phyloP scores from a whole-genome alignment of 2,888 invertebrate genomes.

The Mesochorus sp. region DNA sequence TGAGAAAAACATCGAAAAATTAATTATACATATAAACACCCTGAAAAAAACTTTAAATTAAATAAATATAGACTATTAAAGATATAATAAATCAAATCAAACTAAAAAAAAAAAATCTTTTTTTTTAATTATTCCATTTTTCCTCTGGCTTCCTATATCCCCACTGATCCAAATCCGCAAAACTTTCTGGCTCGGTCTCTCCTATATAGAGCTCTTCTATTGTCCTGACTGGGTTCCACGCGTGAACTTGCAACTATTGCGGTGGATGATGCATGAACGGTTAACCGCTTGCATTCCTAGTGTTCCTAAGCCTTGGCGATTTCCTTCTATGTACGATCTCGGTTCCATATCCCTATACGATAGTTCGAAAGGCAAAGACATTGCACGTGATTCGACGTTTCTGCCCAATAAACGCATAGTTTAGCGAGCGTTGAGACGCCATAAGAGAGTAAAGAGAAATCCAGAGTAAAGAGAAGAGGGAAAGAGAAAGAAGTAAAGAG shows the following conservation, averaged over 20 bases:
- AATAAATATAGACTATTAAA: no score
- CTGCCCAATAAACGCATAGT: constrained; percentile 69
- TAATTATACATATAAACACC: no score
- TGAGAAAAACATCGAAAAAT: no score
- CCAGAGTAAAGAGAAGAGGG: neutral
- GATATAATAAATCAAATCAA: no score
- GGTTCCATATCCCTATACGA: constrained; percentile 21
- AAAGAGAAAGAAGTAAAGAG: constrained; percentile 22
- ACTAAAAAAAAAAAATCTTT: no score
- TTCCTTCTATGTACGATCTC: neutral
- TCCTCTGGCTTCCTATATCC: constrained; percentile 18
- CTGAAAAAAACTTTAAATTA: no score
- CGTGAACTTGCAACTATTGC: constrained; percentile 73
- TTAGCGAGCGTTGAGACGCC: constrained; percentile 50
- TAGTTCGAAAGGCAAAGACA: constrained; percentile 2
- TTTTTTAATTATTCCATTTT: constrained; percentile 12
- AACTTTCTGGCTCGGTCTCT: constrained; percentile 14
- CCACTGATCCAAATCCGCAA: constrained; percentile 45
- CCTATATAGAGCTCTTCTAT: constrained; percentile 28
- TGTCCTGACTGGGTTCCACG: constrained; percentile 59
- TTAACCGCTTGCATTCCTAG: constrained; percentile 71
- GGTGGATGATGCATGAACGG: constrained; percentile 75
- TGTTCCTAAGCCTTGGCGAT: constrained; percentile 54
- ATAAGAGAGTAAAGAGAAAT: constrained; percentile 22
- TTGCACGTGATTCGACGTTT: constrained; percentile 65